Conservation (phyloP, 2,888 invertebrate genomes). For the Drosophila testacea region DNA sequence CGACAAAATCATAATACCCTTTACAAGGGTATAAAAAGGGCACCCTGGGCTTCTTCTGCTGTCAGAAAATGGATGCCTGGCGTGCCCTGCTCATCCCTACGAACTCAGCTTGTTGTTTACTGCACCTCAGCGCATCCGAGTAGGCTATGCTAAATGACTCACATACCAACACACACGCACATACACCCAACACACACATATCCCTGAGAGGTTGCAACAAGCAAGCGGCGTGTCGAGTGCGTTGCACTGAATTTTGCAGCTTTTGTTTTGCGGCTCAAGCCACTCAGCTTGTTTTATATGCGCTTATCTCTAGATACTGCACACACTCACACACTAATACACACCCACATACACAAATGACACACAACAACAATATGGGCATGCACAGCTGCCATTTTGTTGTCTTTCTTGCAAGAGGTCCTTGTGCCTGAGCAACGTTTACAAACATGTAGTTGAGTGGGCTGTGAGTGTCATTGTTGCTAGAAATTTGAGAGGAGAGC, state of each 20-base stretch:
- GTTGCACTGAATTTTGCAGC: slow-evolving; percentile 81
- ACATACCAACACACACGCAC: slow-evolving; percentile 34
- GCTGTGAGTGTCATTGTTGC: slow-evolving; percentile 76
- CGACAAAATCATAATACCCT: neutral
- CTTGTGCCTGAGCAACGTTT: slow-evolving; percentile 79
- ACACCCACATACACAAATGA: slow-evolving; percentile 10
- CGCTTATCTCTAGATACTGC: slow-evolving; percentile 72
- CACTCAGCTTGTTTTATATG: slow-evolving; percentile 76
- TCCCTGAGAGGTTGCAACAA: slow-evolving; percentile 14
- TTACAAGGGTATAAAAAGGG: slow-evolving; percentile 20
- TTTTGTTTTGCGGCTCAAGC: slow-evolving; percentile 75
- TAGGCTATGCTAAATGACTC: slow-evolving; percentile 72
- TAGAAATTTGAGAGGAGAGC: slow-evolving; percentile 44
- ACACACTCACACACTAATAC: slow-evolving; percentile 8
- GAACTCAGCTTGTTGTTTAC: slow-evolving; percentile 54
- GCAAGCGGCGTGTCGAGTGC: slow-evolving; percentile 73
- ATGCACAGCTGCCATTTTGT: slow-evolving; percentile 57
- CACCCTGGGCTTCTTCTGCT: slow-evolving; percentile 25
- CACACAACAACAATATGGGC: slow-evolving; percentile 13
- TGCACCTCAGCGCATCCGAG: slow-evolving; percentile 64
- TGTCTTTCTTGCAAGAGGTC: slow-evolving; percentile 70
- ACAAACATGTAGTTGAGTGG: slow-evolving; percentile 79
- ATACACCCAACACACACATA: slow-evolving; percentile 4
- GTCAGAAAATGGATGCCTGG: slow-evolving; percentile 10
- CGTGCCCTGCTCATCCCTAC: slow-evolving; percentile 29